A percentile compares a stretch with the other conserved stretches of the same genome.
phyloP scores from a whole-genome alignment of 2,888 invertebrate species.

The Fragum sueziense region DNA sequence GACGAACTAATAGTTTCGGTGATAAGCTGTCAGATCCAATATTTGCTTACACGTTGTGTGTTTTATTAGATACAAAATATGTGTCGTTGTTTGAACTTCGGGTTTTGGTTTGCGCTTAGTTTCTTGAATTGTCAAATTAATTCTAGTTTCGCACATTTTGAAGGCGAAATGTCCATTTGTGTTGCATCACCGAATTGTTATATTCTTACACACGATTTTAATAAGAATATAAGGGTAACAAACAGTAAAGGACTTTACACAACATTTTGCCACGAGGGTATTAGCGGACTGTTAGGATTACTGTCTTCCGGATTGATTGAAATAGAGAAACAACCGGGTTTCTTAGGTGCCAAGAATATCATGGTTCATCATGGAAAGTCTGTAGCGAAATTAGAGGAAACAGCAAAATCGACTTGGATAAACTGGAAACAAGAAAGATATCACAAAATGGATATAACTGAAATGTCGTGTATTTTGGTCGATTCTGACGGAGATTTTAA shows the following conservation, averaged over 20 bases:
- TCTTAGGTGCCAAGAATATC: background rate
- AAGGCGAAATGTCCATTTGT: no score
- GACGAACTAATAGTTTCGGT: no score
- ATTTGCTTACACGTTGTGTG: no score
- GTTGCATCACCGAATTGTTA: background rate
- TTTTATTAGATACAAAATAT: no score
- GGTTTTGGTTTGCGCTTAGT: no score
- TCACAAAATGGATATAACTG: background rate
- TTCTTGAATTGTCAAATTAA: no score
- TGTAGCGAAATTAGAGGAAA: background rate
- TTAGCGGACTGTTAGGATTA: background rate
- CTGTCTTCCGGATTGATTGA: background rate
- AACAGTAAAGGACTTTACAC: background rate
- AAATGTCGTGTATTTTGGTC: background rate
- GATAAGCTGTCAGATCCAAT: no score
- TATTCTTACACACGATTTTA: background rate
- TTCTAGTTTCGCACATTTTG: no score
- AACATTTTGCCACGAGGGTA: background rate
- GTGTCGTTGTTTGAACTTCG: no score
- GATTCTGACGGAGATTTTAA: conserved; percentile 3
- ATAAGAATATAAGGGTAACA: background rate
- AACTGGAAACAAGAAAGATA: background rate
- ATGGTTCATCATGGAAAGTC: background rate
- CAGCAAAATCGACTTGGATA: background rate
- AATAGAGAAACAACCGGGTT: background rate